Evolutionary conservation across 2,888 invertebrate species (phyloP).

Genomic region (Agrochola lota): DNA sequence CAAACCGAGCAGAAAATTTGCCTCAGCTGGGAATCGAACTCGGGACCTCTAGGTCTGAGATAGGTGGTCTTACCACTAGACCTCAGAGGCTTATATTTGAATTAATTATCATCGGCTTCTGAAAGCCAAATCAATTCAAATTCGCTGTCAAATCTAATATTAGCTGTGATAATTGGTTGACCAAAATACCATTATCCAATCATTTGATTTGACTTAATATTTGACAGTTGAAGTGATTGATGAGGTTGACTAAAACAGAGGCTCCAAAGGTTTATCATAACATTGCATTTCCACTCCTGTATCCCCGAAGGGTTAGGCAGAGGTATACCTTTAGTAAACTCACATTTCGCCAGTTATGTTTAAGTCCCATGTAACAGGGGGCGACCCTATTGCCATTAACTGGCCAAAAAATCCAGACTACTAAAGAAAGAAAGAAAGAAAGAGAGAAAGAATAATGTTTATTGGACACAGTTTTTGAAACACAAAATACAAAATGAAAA

Average conservation of each 20-base stretch:
- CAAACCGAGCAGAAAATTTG: no score
- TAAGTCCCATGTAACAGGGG: background rate
- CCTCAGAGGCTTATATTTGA: background rate
- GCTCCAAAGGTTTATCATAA: background rate
- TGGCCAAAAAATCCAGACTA: no score
- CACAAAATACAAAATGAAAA: no score
- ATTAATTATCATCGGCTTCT: background rate
- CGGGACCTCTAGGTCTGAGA: no score
- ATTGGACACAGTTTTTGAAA: no score
- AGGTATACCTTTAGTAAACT: background rate
- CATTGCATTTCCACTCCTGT: background rate
- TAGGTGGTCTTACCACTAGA: no score
- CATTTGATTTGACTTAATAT: constrained; percentile 9
- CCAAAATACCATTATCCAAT: constrained; percentile 14
- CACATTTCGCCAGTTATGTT: background rate
- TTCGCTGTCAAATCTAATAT: background rate
- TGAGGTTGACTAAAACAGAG: constrained; percentile 15
- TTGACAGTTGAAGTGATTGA: constrained; percentile 23
- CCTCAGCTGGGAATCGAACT: no score
- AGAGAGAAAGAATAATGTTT: no score
- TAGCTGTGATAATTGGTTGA: background rate
- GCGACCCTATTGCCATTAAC: background rate
- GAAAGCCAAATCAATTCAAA: constrained; percentile 23
- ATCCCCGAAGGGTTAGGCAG: background rate
- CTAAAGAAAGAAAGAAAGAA: no score